Evolutionary conservation across 2,888 invertebrate species (phyloP).

Genomic region (Polietes domitor): DNA sequence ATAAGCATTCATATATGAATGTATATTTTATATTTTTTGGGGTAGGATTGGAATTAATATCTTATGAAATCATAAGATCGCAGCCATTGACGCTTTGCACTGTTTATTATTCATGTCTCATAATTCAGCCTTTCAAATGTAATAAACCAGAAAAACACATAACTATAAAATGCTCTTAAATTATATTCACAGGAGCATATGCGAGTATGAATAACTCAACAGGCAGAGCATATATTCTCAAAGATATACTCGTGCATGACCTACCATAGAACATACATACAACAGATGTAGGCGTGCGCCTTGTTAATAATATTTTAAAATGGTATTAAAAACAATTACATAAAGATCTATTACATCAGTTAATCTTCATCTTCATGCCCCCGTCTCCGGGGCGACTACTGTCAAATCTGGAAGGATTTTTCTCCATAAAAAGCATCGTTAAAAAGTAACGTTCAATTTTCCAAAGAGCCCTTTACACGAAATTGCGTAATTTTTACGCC

Average conservation of each 20-base stretch:
- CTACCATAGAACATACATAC: too few species aligned
- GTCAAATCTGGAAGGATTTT: not conserved
- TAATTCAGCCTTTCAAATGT: too few species aligned
- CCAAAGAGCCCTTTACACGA: constrained; percentile 11
- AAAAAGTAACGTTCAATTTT: constrained; percentile 6
- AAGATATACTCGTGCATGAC: not conserved
- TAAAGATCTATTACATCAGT: not conserved
- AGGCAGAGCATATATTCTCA: too few species aligned
- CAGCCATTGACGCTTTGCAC: too few species aligned
- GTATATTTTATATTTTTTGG: too few species aligned
- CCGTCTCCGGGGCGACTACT: not conserved
- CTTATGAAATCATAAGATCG: too few species aligned
- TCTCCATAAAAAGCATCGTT: not conserved
- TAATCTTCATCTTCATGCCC: not conserved
- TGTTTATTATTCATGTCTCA: too few species aligned
- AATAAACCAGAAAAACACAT: too few species aligned
- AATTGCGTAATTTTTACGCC: constrained; percentile 18
- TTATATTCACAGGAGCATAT: not conserved
- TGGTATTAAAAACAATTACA: not conserved
- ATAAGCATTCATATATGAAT: too few species aligned
- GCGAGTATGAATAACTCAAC: not conserved
- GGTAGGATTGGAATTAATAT: too few species aligned
- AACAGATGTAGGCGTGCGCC: not conserved
- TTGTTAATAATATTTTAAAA: not conserved
- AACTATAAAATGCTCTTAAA: too few species aligned